These are phyloP conservation scores for Perca fluviatilis DNA, from an alignment of 2,113 vertebrate species.

Conservation along the genomic window DNA sequence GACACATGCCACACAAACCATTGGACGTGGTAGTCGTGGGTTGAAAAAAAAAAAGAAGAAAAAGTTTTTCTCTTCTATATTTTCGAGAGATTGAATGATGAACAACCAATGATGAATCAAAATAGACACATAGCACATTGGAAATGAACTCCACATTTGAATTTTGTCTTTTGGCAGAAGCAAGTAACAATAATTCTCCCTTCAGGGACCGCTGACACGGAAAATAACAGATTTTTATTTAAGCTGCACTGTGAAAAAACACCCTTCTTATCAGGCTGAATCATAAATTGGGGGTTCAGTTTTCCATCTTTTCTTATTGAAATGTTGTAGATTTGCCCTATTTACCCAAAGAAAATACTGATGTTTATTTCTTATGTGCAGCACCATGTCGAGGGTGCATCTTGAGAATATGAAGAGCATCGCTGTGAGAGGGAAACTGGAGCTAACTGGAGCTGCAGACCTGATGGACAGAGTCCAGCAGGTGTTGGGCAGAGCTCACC, in stretches of 20 bases:
- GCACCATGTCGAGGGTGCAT: background rate
- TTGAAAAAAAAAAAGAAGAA: slow-evolving; percentile 2
- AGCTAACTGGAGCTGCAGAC: background rate
- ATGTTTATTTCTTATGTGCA: background rate
- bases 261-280: slow-evolving; percentile 45
- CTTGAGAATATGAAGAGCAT: background rate
- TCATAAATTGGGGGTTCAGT: slow-evolving; percentile 35
- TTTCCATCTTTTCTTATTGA: slow-evolving; percentile 23
- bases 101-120: slow-evolving; percentile 33
- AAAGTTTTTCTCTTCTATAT: background rate
- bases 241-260: slow-evolving; percentile 42
- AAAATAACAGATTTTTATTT: slow-evolving; percentile 59
- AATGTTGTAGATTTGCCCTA: slow-evolving; percentile 38
- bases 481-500: slow-evolving; percentile 34
- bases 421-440: background rate
- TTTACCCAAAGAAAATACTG: slow-evolving; percentile 18
- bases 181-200: slow-evolving; percentile 52
- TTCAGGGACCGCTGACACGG: slow-evolving; percentile 62
- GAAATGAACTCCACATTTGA: slow-evolving; percentile 58
- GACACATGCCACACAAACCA: slow-evolving; percentile 1
- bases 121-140: slow-evolving; percentile 45
- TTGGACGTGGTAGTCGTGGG: background rate
- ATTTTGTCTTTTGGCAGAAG: slow-evolving; percentile 63
- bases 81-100: slow-evolving; percentile 22
- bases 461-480: slow-evolving; percentile 41